These are phyloP conservation scores for Galaxea fascicularis DNA, from an alignment of 92 coral and sea anemone species.

Conservation along the genomic window DNA sequence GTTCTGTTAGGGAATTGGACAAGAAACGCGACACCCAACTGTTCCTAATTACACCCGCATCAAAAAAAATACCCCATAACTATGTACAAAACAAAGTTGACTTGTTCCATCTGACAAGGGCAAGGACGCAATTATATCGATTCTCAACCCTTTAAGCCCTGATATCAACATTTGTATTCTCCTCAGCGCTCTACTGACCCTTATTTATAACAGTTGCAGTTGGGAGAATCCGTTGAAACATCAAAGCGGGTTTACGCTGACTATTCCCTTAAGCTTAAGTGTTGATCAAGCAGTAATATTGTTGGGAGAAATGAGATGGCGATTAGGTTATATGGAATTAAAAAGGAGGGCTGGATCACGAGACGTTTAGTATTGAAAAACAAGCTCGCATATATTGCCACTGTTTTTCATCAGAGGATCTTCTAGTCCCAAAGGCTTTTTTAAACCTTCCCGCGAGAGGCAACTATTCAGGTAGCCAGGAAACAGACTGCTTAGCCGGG, in stretches of 20 bases:
- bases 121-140: slow-evolving; percentile 2
- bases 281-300: neutral
- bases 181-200: no score
- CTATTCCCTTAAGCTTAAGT: no score
- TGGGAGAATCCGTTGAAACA: no score
- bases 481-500: no score
- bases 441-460: no score
- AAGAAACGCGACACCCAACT: slow-evolving; percentile 8
- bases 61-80: slow-evolving; percentile 8
- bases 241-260: no score
- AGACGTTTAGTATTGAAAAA: neutral
- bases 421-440: no score
- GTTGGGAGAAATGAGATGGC: no score
- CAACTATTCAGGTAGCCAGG: no score
- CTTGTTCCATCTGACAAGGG: neutral
- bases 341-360: neutral
- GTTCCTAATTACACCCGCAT: slow-evolving; percentile 19
- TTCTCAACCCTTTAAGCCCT: neutral
- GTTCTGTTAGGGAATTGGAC: slow-evolving; percentile 22
- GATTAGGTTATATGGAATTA: no score
- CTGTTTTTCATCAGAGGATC: no score
- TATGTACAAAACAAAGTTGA: slow-evolving; percentile 31
- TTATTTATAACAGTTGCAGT: no score
- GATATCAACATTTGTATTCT: neutral
- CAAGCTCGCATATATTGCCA: neutral